Evolutionary conservation across 2,797 vertebrate genomes (phyloP).

Genomic region (Darevskia mixta): DNA sequence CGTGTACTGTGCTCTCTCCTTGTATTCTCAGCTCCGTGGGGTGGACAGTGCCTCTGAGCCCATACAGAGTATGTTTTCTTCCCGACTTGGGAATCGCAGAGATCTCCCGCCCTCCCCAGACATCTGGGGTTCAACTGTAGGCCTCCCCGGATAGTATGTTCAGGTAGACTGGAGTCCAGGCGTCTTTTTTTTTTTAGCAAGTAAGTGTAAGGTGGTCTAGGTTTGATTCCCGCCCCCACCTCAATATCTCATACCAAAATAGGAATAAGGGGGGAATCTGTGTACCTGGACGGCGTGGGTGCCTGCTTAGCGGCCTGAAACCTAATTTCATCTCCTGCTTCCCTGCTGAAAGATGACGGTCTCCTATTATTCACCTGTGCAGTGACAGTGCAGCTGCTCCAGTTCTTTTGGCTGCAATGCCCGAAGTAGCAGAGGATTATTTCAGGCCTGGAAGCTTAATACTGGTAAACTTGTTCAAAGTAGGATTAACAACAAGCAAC

Average conservation of each 20-base stretch:
- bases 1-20: not conserved
- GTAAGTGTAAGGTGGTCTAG: not conserved
- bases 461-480: not conserved
- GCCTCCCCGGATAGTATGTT: too few relatives aligned
- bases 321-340: not conserved
- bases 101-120: not conserved
- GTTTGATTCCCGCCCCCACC: not conserved
- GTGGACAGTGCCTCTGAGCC: not conserved
- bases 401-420: not conserved
- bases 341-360: not conserved
- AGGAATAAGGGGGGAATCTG: not conserved
- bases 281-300: too few relatives aligned
- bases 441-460: not conserved
- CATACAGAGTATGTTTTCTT: not conserved
- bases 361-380: not conserved
- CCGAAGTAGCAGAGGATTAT: not conserved
- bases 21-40: not conserved
- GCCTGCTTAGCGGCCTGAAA: not conserved
- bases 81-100: not conserved
- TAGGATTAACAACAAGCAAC: not conserved
- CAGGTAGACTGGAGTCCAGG: not conserved
- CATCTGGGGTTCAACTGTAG: not conserved
- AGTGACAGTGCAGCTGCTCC: slow-evolving; percentile 5
- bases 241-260: not conserved
- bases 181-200: not conserved